phyloP scores from a whole-genome alignment of 2,797 vertebrate species.

The Pelodytes ibericus region DNA sequence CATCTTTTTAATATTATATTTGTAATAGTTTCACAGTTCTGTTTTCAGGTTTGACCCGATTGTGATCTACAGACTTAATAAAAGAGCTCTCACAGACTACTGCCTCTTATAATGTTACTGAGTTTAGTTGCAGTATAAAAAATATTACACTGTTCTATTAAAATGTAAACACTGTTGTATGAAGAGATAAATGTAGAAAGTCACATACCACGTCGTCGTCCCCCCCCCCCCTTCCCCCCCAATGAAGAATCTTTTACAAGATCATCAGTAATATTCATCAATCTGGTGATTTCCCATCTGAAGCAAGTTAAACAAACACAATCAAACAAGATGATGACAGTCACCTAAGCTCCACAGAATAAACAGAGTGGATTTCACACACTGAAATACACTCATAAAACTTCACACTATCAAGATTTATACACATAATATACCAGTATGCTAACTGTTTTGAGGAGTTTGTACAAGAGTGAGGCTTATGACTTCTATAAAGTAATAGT shows the following conservation, averaged over 20 bases:
- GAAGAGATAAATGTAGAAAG: conserved; percentile 3
- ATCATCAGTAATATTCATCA: conserved; percentile 12
- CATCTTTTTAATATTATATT: not conserved
- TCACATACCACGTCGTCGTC: not conserved
- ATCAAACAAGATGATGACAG: conserved; percentile 15
- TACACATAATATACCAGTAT: conserved; percentile 6
- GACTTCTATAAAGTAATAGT: not conserved
- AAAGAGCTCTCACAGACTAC: not conserved
- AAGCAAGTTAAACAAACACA: conserved; percentile 8
- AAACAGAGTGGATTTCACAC: not conserved
- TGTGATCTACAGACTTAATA: conserved; percentile 5
- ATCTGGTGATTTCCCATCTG: conserved; percentile 1
- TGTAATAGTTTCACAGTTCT: not conserved
- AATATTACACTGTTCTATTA: conserved; percentile 4
- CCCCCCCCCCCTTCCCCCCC: not conserved
- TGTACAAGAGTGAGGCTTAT: not conserved
- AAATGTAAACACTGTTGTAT: not conserved
- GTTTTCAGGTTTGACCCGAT: not conserved
- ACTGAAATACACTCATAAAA: not conserved
- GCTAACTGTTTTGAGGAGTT: not conserved
- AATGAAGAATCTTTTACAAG: not conserved
- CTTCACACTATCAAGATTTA: not conserved
- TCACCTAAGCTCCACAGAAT: not conserved
- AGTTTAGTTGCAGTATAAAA: not conserved
- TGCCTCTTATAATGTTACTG: conserved; percentile 3